phyloP scores from a whole-genome alignment of 2,888 invertebrate genomes.

The Halocaridina rubra region DNA sequence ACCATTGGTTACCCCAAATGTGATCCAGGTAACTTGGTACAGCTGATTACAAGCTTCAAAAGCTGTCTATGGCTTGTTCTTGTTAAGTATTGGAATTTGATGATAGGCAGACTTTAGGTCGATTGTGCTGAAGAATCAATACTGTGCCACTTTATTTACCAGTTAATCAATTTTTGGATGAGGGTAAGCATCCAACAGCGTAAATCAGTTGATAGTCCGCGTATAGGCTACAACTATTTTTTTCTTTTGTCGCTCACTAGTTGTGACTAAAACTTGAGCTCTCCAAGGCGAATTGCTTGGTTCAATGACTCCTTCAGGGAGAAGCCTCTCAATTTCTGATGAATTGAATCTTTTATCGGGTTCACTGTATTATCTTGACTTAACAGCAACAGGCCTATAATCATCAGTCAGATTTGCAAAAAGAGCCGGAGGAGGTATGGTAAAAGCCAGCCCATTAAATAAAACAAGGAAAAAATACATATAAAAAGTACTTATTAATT shows the following conservation, averaged over 20 bases:
- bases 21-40: background rate
- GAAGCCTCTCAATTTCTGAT: too few relatives aligned
- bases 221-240: background rate
- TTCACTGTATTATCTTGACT: too few relatives aligned
- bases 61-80: background rate
- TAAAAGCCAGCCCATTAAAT: too few relatives aligned
- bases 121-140: background rate
- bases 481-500: too few relatives aligned
- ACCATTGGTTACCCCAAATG: conserved; percentile 3
- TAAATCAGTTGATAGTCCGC: background rate
- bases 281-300: background rate
- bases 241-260: background rate
- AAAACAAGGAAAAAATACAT: too few relatives aligned
- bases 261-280: background rate
- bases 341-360: too few relatives aligned
- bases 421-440: too few relatives aligned
- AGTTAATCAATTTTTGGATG: background rate
- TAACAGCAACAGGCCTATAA: too few relatives aligned
- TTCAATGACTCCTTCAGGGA: background rate
- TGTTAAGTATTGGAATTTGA: background rate
- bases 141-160: background rate
- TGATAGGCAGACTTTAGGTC: background rate
- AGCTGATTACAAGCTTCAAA: too few relatives aligned
- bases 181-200: background rate
- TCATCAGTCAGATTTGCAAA: too few relatives aligned